These are phyloP conservation scores for Aldrovandia affinis DNA, from an alignment of 2,797 vertebrate species.

Conservation along the genomic window DNA sequence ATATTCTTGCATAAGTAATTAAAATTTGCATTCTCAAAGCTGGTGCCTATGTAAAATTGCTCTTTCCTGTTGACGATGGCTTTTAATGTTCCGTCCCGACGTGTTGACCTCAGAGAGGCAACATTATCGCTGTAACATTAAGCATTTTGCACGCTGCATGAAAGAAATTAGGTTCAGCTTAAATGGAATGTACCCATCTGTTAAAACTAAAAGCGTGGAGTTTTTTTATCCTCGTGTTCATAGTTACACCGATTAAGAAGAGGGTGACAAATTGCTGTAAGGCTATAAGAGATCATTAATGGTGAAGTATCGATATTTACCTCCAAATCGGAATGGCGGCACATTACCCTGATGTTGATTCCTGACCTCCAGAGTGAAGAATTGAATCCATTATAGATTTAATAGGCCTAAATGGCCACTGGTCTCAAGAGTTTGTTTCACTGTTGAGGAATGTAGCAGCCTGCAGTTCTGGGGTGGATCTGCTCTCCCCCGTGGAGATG, in stretches of 20 bases:
- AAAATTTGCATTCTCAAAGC: not conserved
- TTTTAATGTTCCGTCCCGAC: not conserved
- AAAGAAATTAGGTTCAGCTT: not conserved
- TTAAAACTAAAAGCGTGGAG: not conserved
- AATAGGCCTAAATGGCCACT: slow-evolving; percentile 54
- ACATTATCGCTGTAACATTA: not conserved
- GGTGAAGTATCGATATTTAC: slow-evolving; percentile 61
- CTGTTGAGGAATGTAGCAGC: not conserved
- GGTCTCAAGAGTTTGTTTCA: slow-evolving; percentile 45
- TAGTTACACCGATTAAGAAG: slow-evolving; percentile 54
- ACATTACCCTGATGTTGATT: slow-evolving; percentile 51
- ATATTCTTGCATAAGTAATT: not conserved
- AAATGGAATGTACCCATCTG: not conserved
- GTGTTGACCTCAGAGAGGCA: not conserved
- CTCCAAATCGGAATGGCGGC: slow-evolving; percentile 51
- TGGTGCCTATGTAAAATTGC: not conserved
- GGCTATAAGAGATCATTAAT: slow-evolving; percentile 58
- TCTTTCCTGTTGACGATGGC: not conserved
- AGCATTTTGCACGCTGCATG: not conserved
- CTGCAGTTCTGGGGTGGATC: not conserved
- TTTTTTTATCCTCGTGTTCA: not conserved
- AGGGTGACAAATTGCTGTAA: slow-evolving; percentile 53
- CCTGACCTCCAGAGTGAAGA: slow-evolving; percentile 48
- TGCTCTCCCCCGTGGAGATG: not conserved
- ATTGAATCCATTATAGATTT: slow-evolving; percentile 61